A percentile compares a stretch with the other conserved stretches of the same genome.
These are phyloP conservation scores for Iguana delicatissima DNA, from an alignment of 2,797 vertebrate genomes.

Conservation along the genomic window DNA sequence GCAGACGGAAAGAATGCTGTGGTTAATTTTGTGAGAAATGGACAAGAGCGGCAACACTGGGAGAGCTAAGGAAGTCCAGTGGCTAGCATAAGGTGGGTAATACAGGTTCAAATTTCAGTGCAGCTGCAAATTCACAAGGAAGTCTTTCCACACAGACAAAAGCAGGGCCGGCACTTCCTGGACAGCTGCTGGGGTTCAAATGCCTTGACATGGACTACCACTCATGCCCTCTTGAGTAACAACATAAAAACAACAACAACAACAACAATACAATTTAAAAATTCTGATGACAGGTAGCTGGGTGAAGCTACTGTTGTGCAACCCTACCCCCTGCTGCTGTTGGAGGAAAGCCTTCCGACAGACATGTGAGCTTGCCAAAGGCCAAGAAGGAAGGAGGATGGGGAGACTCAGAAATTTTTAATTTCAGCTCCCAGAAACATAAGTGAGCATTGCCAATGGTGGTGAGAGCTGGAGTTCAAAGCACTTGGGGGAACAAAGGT, in stretches of 20 bases:
- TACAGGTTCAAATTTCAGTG: not conserved
- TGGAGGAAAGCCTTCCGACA: not conserved
- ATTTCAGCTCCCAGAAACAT: not conserved
- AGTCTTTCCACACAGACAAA: not conserved
- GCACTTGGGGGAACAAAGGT: not conserved
- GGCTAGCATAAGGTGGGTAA: not conserved
- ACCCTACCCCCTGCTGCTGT: not conserved
- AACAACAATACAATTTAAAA: not conserved
- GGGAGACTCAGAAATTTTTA: not conserved
- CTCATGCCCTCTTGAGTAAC: not conserved
- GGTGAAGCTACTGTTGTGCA: not conserved
- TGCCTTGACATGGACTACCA: not conserved
- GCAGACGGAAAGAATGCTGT: conserved; percentile 45
- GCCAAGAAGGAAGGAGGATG: not conserved
- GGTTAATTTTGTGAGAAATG: conserved; percentile 53
- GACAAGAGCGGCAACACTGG: not conserved
- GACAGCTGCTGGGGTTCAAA: not conserved
- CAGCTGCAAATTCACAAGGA: not conserved
- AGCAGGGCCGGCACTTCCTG: not conserved
- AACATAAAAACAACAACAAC: no score
- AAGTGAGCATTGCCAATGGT: not conserved
- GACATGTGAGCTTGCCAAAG: not conserved
- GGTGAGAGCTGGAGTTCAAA: not conserved
- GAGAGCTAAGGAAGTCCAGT: not conserved
- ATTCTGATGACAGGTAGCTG: not conserved